Evolutionary conservation across 92 coral and sea anemone genomes (phyloP).

Genomic region (Isaurus tuberculatus): DNA sequence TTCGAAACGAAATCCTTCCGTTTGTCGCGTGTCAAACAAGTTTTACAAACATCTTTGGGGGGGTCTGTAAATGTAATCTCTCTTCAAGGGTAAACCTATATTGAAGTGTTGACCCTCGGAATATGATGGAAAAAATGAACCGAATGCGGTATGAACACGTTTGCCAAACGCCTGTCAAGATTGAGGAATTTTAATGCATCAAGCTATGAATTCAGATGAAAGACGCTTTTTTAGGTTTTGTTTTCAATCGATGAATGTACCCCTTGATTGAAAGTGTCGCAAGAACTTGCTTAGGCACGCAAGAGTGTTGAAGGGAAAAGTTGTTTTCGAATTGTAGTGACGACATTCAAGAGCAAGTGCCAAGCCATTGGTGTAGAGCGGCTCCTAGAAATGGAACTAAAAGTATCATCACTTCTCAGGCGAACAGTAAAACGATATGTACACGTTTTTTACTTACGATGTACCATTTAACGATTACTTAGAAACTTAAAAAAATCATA

Average conservation of each 20-base stretch:
- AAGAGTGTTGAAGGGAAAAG: constrained; percentile 5
- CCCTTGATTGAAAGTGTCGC: constrained; percentile 29
- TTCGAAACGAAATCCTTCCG: constrained; percentile 17
- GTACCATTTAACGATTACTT: background rate
- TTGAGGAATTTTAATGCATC: constrained; percentile 44
- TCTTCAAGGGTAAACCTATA: constrained; percentile 29
- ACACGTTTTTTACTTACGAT: background rate
- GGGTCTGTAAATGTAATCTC: constrained; percentile 36
- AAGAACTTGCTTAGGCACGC: constrained; percentile 13
- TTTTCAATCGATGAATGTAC: constrained; percentile 19
- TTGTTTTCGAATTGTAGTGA: constrained; percentile 33
- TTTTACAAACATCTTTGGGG: constrained; percentile 40
- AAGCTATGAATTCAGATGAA: constrained; percentile 33
- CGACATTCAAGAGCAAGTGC: constrained; percentile 9
- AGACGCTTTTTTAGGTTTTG: constrained; percentile 14
- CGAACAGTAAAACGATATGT: background rate
- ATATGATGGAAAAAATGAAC: constrained; percentile 40
- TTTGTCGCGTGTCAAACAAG: constrained; percentile 39
- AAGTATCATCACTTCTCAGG: background rate
- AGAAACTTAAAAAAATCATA: background rate
- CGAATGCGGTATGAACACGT: constrained; percentile 27
- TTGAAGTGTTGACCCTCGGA: constrained; percentile 26
- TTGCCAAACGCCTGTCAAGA: constrained; percentile 38
- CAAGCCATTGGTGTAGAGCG: background rate
- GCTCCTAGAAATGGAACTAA: background rate